A percentile compares a stretch with the other conserved stretches of the same genome.
phyloP scores from a whole-genome alignment of 2,888 invertebrate genomes.

The Orthosia cruda region DNA sequence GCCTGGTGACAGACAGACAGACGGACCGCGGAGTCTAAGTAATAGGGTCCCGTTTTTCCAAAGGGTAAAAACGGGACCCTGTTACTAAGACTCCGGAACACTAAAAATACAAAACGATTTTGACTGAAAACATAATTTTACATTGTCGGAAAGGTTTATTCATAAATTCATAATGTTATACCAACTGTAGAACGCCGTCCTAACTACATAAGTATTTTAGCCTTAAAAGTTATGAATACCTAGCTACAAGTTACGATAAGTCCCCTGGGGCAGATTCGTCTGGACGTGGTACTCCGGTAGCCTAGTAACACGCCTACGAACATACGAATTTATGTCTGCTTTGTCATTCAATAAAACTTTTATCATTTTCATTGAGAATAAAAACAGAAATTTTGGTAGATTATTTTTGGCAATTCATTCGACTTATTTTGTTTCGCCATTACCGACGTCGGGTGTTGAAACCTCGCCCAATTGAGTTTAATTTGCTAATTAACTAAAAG shows the following conservation, averaged over 20 bases:
- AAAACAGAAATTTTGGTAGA: neutral
- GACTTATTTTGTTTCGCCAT: constrained; percentile 11
- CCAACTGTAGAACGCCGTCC: neutral
- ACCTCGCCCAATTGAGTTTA: constrained; percentile 74
- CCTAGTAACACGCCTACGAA: constrained; percentile 12
- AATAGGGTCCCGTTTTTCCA: too few relatives aligned
- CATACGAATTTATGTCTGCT: constrained; percentile 12
- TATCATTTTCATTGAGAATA: constrained; percentile 14
- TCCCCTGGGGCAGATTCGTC: constrained; percentile 37
- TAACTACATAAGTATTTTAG: constrained; percentile 29
- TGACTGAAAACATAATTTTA: neutral
- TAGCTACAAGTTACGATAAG: constrained; percentile 31
- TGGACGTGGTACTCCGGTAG: constrained; percentile 20
- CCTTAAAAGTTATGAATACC: constrained; percentile 29
- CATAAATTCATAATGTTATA: constrained; percentile 19
- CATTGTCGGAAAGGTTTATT: neutral
- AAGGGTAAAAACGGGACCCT: too few relatives aligned
- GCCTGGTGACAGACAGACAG: too few relatives aligned
- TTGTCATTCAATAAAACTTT: constrained; percentile 9
- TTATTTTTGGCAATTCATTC: constrained; percentile 6
- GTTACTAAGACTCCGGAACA: too few relatives aligned
- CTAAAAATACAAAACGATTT: neutral
- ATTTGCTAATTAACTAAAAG: constrained; percentile 77
- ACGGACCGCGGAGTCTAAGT: too few relatives aligned
- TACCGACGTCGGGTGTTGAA: constrained; percentile 33